Base-by-base conservation (phyloP, 2,113 vertebrate genomes). In the Monopterus albus region DNA sequence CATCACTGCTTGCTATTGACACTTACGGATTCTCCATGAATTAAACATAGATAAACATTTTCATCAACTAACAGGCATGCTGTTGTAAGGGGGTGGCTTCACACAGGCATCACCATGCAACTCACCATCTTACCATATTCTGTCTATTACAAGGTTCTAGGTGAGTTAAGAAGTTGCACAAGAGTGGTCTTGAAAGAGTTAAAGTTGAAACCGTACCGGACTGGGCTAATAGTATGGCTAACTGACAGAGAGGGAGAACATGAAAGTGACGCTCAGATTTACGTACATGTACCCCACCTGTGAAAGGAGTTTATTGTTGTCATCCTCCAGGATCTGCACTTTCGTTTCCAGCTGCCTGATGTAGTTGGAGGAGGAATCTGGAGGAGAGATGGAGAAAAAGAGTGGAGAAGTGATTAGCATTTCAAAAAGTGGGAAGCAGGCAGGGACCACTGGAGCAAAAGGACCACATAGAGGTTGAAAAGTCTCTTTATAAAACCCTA, bases 341-440 rank as follows among this genome's bases (percentile, higher is more conserved):
- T 97, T 98, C 56, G 94, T 95, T 92, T 98, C 97, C 89, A 98
- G 94, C 88, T 97, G 97, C 65, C 96, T 91, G 91, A 96, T 94
- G 86, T 97, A 97, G 92, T 94, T 94, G 81, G 95, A 94, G 59
- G 96, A 96, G 2, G 96, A 87, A 92, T 98, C 97, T 99, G 81
- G 52, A 71, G 63, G 58, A 72, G 59, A 65, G 15, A 28, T 81
- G 70, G 2, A 35, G 64, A 84, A 58, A 71, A 75, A 60, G 78
- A 17, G 47, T 39, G 61, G 63, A 69, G 66, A 50, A 28, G 18
- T 1, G 50, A 87, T 92, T 86, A 89, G 85, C 84, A 91, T 89
- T 89, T 88, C 75, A 91, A 89, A 89, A 25, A 70, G 46, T 1
- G 1, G 46, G 77, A 79, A 70, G 49, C 29, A 57, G 52, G 17